Conservation (phyloP, 1,140 invertebrate species). For the Drosophila asahinai region DNA sequence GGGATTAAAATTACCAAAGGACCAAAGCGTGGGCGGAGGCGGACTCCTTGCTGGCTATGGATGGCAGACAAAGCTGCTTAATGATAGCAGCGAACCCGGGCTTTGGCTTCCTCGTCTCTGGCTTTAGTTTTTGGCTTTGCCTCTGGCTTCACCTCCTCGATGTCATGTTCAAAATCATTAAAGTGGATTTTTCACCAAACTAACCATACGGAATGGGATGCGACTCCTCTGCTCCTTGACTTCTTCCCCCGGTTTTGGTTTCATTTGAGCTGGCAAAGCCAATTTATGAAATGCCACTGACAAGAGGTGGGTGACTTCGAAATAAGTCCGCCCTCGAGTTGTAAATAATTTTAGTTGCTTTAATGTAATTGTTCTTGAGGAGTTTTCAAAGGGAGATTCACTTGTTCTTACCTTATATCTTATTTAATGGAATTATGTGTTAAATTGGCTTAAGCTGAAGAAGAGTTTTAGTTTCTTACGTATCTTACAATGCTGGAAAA, state of each 20-base stretch:
- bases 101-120: slow-evolving; percentile 36
- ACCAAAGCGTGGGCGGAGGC: background rate
- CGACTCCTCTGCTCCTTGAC: slow-evolving; percentile 10
- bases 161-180: slow-evolving; percentile 46
- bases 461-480: background rate
- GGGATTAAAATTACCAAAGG: slow-evolving; percentile 67
- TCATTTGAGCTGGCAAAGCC: slow-evolving; percentile 42
- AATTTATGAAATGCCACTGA: slow-evolving; percentile 53
- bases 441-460: background rate
- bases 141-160: slow-evolving; percentile 15
- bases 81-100: slow-evolving; percentile 38
- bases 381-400: background rate
- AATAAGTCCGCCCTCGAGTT: background rate
- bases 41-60: slow-evolving; percentile 10
- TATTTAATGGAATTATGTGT: slow-evolving; percentile 10
- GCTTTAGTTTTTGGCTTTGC: slow-evolving; percentile 43
- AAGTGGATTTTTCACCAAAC: slow-evolving; percentile 49
- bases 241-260: slow-evolving; percentile 14
- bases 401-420: background rate
- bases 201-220: slow-evolving; percentile 20
- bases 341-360: slow-evolving; percentile 35
- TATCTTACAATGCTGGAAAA: no score
- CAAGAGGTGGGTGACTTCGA: background rate
- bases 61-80: slow-evolving; percentile 63
- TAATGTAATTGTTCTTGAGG: slow-evolving; percentile 15